Evolutionary conservation across 1,140 invertebrate genomes (phyloP).

Genomic region (Drosophila pallidifrons): DNA sequence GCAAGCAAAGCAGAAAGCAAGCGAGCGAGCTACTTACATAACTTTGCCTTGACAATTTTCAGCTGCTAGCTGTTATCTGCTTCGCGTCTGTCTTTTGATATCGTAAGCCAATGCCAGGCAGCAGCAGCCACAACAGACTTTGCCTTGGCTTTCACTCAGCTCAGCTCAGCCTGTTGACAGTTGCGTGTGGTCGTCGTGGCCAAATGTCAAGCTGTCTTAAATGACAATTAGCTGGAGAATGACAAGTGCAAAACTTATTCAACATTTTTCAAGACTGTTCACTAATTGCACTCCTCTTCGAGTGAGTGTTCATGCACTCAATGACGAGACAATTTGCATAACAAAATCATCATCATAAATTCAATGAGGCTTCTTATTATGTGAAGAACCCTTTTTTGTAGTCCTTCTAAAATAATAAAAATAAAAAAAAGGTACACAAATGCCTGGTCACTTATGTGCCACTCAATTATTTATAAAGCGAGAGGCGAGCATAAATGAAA

Average conservation of each 20-base stretch:
- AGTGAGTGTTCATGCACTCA: slow-evolving; percentile 23
- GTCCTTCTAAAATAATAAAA: slow-evolving; percentile 25
- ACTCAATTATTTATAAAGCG: slow-evolving; percentile 72
- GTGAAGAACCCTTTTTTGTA: slow-evolving; percentile 29
- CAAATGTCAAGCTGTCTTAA: slow-evolving; percentile 52
- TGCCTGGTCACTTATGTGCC: slow-evolving; percentile 58
- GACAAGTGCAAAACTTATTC: background rate
- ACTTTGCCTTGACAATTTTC: slow-evolving; percentile 4
- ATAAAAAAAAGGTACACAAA: slow-evolving; percentile 52
- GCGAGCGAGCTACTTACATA: slow-evolving; percentile 11
- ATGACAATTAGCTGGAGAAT: slow-evolving; percentile 50
- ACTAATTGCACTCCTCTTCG: slow-evolving; percentile 61
- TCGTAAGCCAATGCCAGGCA: slow-evolving; percentile 18
- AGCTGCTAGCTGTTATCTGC: no score
- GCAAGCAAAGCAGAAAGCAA: no score
- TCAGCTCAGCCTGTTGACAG: slow-evolving; percentile 25
- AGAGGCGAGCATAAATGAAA: slow-evolving; percentile 10
- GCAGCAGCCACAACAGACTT: background rate
- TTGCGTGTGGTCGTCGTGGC: slow-evolving; percentile 19
- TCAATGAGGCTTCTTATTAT: slow-evolving; percentile 74
- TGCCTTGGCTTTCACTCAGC: slow-evolving; percentile 3
- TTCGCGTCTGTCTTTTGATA: slow-evolving; percentile 15
- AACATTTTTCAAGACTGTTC: slow-evolving; percentile 1
- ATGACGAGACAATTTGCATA: slow-evolving; percentile 57
- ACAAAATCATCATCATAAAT: slow-evolving; percentile 73